These are phyloP conservation scores for Stenodema calcarata DNA, from an alignment of 2,888 invertebrate species.

Conservation along the genomic window DNA sequence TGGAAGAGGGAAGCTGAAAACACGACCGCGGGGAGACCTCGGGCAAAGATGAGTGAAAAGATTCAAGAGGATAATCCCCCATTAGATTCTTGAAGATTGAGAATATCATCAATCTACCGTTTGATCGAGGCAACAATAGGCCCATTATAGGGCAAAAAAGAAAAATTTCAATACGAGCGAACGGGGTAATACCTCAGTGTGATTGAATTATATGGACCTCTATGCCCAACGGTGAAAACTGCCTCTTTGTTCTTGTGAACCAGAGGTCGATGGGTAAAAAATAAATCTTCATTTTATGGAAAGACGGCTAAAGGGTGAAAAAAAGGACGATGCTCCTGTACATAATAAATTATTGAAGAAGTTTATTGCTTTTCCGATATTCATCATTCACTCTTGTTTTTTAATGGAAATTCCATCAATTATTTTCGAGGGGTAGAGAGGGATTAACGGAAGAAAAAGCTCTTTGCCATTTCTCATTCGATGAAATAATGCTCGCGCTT, in stretches of 20 bases:
- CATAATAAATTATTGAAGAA: conserved; percentile 44
- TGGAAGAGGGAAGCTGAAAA: not conserved
- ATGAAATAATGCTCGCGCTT: not conserved
- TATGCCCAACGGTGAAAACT: conserved; percentile 23
- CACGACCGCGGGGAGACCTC: not conserved
- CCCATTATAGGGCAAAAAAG: not conserved
- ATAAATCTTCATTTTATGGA: conserved; percentile 39
- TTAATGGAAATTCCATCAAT: conserved; percentile 40
- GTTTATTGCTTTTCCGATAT: conserved; percentile 36
- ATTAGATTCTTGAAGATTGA: conserved; percentile 13
- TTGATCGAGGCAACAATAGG: conserved; percentile 15
- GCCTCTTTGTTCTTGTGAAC: conserved; percentile 34
- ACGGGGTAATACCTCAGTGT: conserved; percentile 19
- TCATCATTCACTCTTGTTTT: conserved; percentile 41
- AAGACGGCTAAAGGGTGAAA: conserved; percentile 5
- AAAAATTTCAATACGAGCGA: conserved; percentile 18
- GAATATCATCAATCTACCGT: conserved; percentile 17
- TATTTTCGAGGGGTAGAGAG: not conserved
- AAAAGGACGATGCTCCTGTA: conserved; percentile 19
- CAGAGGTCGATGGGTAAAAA: conserved; percentile 10
- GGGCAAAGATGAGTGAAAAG: conserved; percentile 7
- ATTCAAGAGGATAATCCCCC: conserved; percentile 31
- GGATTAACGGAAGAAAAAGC: not conserved
- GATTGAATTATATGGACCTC: conserved; percentile 44
- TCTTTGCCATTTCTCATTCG: conserved; percentile 11